Base-by-base conservation (phyloP, 2,113 vertebrate genomes). In the Anguilla japonica region DNA sequence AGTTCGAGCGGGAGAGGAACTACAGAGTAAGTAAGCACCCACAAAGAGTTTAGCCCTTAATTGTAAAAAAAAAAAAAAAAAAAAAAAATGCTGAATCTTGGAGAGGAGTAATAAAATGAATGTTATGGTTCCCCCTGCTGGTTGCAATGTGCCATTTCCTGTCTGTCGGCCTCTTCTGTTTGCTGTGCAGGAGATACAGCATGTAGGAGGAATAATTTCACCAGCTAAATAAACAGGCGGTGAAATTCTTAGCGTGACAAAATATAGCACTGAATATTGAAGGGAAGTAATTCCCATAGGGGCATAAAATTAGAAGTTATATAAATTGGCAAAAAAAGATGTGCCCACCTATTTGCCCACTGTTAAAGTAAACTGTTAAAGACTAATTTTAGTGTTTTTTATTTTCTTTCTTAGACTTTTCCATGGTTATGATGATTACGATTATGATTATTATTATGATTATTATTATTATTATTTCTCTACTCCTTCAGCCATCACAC, bases 1-100 rank as follows among this genome's bases (percentile, higher is more conserved):
- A 94, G 67, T 99, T 98, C 95, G 97, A 99, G 88, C 96, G 96
- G 91, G 97, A 98, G 89, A 97, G 95, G 90, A 97, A 97, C 88
- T 98, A 99, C 75, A 94, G 97, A 94, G 98, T 99, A 93, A 94
- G 98, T 99, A 93, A 85, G 90, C 39, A 41, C 67, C n/a, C 22
- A 15, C 26, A 15, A 26, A 71, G 1, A 26, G 1, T 5, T 71
- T 71, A n/a, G 26, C 13, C 63, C 18, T 22, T 6, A 71, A 7
- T 71, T 22, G 6, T 13, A n/a, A 60, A 16, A 60, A 16, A 6
- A 8, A 46, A 46, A 46, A n/a, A n/a, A 8, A 63, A 22, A 63
- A 4, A 43, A 5, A 6, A 8, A 46, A 46, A 46, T 4, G 60
- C 60, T 67, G 22, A 67, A 67, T 67, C 2, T 22, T 63, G 2